Base-by-base conservation (phyloP, 2,113 vertebrate species). In the Peromyscus californicus region DNA sequence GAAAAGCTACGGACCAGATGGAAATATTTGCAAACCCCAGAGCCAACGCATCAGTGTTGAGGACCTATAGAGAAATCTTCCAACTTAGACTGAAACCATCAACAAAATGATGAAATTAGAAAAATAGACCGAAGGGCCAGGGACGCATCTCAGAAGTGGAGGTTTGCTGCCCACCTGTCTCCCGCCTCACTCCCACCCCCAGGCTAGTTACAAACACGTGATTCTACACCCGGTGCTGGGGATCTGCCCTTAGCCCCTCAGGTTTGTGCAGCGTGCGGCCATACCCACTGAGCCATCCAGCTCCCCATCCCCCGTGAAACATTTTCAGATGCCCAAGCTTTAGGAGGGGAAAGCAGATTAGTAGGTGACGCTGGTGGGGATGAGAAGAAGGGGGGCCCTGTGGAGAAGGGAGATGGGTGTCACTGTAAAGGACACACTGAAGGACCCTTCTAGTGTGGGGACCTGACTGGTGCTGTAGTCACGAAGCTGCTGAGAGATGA, bases 261-360 rank as follows among this genome's bases (percentile, higher is more conserved):
- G 1, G 16, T 42, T 31, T 33, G 2, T 22, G 10, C 0, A 22
- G 63, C 0, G 0, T 10, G 63, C 0, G 51, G 0, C 42, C 36
- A 36, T 36, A 13, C 63, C 16, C 65, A 16, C 45, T 26, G 45
- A 36, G 65, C 22, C 22, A 12, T 9, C 61, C 59, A 22, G 1
- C 13, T 13, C 10, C 29, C 63, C 17, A 36, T 0, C 45, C 33
- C 10, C 1, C 31, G 16, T 36, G 3, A 2, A 36, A 59, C 15
- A 48, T 84, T 75, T 79, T 88, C 45, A 90, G 91, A 84, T 17
- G 61, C 94, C 10, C 9, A 45, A n/a, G 3, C 57, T 88, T 75
- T n/a, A 93, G n/a, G 79, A 96, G 48, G n/a, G 33, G 33, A 94
- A 51, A 92, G 45, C 36, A 95, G 42, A 22, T 65, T 22, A 70